Evolutionary conservation across 2,797 vertebrate species (phyloP).

Genomic region (Threskiornis aethiopicus): DNA sequence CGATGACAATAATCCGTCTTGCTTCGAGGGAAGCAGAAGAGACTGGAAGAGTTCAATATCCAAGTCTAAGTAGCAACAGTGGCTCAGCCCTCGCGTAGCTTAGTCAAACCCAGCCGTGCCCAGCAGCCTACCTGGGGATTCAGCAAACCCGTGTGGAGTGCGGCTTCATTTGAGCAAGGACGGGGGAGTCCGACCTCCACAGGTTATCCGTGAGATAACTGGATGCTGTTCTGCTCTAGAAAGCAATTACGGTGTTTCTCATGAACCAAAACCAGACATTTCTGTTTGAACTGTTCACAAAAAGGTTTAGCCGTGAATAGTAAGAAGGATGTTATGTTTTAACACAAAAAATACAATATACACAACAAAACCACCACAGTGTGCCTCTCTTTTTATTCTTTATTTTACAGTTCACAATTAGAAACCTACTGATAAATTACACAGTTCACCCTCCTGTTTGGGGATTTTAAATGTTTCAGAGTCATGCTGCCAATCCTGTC

Average conservation of each 20-base stretch:
- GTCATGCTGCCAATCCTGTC: not conserved
- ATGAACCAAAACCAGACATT: not conserved
- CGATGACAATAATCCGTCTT: rapidly evolving
- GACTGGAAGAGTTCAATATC: not conserved
- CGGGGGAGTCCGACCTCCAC: not conserved
- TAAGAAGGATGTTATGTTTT: not conserved
- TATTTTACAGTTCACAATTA: conserved; percentile 60
- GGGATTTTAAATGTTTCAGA: not conserved
- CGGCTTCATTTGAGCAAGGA: not conserved
- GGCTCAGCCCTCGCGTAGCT: not conserved
- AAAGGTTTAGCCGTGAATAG: not conserved
- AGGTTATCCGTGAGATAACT: not conserved
- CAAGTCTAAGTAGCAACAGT: not conserved
- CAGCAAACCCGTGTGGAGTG: not conserved
- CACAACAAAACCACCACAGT: not conserved
- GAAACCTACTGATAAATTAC: conserved; percentile 13
- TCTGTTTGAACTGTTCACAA: not conserved
- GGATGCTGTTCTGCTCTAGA: not conserved
- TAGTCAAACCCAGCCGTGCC: not conserved
- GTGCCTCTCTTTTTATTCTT: conserved; percentile 47
- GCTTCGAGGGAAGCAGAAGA: not conserved
- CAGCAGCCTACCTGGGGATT: not conserved
- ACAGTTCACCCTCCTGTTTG: not conserved
- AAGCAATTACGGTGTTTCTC: not conserved
- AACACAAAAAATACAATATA: not conserved